Evolutionary conservation across 2,888 invertebrate species (phyloP), one percentile per base, ranked within the genome.

Genomic region (Itoplectis maculator): DNA sequence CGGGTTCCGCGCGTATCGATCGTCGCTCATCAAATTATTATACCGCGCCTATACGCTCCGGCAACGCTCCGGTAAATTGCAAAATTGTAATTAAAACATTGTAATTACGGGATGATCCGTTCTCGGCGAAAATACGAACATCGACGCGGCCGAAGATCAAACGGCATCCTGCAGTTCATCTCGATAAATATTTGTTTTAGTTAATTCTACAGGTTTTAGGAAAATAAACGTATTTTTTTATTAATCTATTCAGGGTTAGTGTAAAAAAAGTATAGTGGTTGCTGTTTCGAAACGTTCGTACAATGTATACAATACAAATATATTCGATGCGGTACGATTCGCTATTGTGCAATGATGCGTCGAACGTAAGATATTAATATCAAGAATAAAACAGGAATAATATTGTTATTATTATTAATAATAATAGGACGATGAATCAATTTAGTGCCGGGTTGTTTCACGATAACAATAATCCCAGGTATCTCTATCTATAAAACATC

Each of bases 1-100:
- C 37, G 15, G 18, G 15, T 61, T 40, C 37, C n/a, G n/a, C n/a
- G 9, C 9, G 35, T 40, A 61, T 18, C 61, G 61, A 61, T 61
- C 18, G 61, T 40, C 37, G 9, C 9, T 61, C 37, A 18, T 40
- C 37, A 61, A 40, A 9, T 15, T 37, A 15, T 61, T 35, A 40
- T 37, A 40, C 35, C 2, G 9, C 61, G 15, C 8, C 37, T 9
- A 18, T 9, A n/a, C 37, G 5, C 37, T 2, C n/a, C 29, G 29
- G 5, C 35, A 0, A 18, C 61, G n/a, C 15, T 59, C 1, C 35
- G 15, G 15, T 37, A 18, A 15, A 61, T 61, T 61, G 8, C 40
- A 15, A 40, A n/a, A 61, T 40, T 15, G 8, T 40, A 40, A 61
- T 37, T 0, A 37, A 40, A 61, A 61, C 37, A 61, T 37, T 37